Conservation (phyloP, 1,140 invertebrate genomes). For the Tetramorium simillimum region DNA sequence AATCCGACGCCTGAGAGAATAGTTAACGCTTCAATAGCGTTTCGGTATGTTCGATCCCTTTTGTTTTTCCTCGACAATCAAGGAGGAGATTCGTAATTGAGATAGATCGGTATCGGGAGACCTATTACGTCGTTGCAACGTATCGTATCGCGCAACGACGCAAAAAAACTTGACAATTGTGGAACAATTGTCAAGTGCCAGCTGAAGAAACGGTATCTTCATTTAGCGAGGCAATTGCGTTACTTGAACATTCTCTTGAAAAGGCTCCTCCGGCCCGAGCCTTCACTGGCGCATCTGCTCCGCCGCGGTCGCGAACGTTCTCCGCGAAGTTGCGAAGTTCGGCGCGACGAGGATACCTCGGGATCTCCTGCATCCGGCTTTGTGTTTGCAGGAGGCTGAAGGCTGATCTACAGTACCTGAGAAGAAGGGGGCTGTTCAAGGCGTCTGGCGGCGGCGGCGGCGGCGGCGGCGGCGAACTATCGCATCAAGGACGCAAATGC, state of each 20-base stretch:
- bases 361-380: constrained; percentile 46
- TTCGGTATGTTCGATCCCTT: neutral
- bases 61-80: neutral
- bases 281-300: neutral
- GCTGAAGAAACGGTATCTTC: neutral
- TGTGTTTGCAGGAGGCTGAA: constrained; percentile 87
- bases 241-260: neutral
- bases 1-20: constrained; percentile 1
- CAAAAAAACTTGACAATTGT: constrained; percentile 14
- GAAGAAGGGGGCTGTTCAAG: constrained; percentile 87
- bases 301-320: neutral
- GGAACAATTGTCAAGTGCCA: neutral
- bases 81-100: neutral
- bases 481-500: constrained; percentile 87
- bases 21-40: constrained; percentile 20
- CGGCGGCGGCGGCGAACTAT: constrained; percentile 73
- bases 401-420: constrained; percentile 87
- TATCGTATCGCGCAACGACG: neutral
- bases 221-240: neutral
- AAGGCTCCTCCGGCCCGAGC: neutral
- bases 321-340: constrained; percentile 28
- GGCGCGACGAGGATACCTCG: neutral
- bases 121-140: no score
- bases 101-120: neutral
- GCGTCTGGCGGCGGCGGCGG: constrained; percentile 69